Conservation (phyloP, 1,140 invertebrate species). For the Drosophila aff. region DNA sequence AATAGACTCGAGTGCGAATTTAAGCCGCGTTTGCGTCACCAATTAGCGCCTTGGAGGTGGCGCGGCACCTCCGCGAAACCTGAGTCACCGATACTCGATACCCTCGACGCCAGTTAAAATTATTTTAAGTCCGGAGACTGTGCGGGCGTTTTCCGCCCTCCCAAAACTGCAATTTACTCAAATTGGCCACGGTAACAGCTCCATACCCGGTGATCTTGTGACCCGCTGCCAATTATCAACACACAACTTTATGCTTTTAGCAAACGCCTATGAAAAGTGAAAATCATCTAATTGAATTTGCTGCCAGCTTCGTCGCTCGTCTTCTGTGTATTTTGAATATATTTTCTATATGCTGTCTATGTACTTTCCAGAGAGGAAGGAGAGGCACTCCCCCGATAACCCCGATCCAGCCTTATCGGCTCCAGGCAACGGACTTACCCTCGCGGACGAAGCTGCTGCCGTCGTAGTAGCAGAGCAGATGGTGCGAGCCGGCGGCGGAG, state of each 20-base stretch:
- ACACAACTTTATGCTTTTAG: constrained; percentile 36
- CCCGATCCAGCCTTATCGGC: constrained; percentile 29
- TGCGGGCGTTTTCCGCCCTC: constrained; percentile 22
- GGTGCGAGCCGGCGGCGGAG: constrained; percentile 76
- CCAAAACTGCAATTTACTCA: constrained; percentile 22
- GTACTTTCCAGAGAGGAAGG: not conserved
- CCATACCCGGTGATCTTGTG: constrained; percentile 41
- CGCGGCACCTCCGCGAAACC: constrained; percentile 13
- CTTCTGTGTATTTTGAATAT: not conserved
- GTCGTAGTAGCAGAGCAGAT: constrained; percentile 90
- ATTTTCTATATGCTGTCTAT: not conserved
- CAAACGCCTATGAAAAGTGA: constrained; percentile 59
- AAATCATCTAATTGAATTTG: constrained; percentile 60
- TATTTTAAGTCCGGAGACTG: constrained; percentile 20
- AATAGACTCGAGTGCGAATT: constrained; percentile 3
- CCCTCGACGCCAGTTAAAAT: constrained; percentile 54
- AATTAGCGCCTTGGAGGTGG: constrained; percentile 53
- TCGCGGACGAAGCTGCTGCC: constrained; percentile 88
- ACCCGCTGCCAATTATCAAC: constrained; percentile 41
- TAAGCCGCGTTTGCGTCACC: constrained; percentile 35
- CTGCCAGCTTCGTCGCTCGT: not conserved
- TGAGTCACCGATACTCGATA: constrained; percentile 42
- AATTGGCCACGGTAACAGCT: constrained; percentile 25
- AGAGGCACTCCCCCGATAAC: constrained; percentile 26
- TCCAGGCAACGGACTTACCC: constrained; percentile 86